These are phyloP conservation scores for Sitta carolinensis DNA, from an alignment of 2,797 vertebrate species.

Conservation along the genomic window DNA sequence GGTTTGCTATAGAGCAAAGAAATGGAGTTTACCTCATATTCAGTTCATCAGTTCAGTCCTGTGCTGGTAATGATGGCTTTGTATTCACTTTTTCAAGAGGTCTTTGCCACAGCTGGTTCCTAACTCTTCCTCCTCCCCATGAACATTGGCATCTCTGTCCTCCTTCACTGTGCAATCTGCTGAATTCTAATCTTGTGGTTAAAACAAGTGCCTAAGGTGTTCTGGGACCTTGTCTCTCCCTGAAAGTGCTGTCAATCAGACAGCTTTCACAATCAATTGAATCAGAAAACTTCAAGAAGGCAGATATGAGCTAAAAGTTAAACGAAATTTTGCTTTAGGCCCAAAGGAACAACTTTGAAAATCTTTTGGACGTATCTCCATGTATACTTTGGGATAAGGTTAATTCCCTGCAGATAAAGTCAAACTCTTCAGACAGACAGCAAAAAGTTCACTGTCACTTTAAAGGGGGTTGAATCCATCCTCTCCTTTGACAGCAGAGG, in stretches of 20 bases:
- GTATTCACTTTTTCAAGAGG: neutral
- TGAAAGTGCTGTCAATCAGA: neutral
- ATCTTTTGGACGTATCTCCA: neutral
- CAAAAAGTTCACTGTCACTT: constrained; percentile 21
- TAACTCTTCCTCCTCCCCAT: neutral
- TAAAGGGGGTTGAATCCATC: constrained; percentile 11
- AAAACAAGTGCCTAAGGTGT: neutral
- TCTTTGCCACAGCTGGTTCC: neutral
- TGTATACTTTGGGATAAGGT: neutral
- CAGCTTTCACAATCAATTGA: neutral
- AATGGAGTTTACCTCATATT: neutral
- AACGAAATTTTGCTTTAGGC: neutral
- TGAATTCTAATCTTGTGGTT: constrained; percentile 22
- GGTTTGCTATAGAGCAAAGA: neutral
- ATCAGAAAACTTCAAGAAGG: neutral
- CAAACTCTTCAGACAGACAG: constrained; percentile 4
- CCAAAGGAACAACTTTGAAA: neutral
- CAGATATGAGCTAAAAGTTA: neutral
- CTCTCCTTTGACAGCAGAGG: constrained; percentile 48
- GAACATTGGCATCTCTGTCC: neutral
- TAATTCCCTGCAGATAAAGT: constrained; percentile 31
- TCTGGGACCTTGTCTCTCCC: neutral
- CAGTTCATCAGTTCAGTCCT: neutral
- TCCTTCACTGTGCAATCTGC: neutral
- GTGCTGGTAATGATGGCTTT: neutral